Base-by-base conservation (phyloP, 2,888 invertebrate genomes). In the Scaeva pyrastri region DNA sequence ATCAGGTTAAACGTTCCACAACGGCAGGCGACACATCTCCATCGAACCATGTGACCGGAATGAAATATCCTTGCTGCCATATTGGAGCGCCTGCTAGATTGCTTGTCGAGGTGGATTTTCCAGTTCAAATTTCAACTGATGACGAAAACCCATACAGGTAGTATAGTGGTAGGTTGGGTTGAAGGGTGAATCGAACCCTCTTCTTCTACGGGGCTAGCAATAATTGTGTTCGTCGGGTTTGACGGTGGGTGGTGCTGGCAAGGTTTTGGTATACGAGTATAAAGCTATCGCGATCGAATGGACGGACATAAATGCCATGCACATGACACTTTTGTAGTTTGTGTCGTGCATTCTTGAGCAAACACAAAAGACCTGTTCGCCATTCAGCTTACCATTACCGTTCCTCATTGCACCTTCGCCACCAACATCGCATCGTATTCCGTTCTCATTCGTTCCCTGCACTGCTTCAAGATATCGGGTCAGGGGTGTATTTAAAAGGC, bases 101-200 rank as follows among this genome's bases (percentile, higher is more conserved):
- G 85, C 80, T 85, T 86, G 82, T 45, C 73, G 77, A 74, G 74
- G 70, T 45, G 76, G 41, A 86, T 86, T 81, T 86, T 86, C 86
- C 82, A 82, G 82, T 78, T 86, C 86, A 73, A 78, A 75, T 86
- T 82, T 77, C 70, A 78, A 58, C 71, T 86, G 74, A n/a, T n/a
- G n/a, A n/a, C n/a, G n/a, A 64, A 76, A 66, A 80, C 48, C 72
- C 58, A 73, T 70, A 14, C 64, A 66, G 45, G 26, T 48, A 64
- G n/a, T n/a, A n/a, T n/a, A n/a, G n/a, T n/a, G n/a, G n/a, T n/a
- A n/a, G n/a, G n/a, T n/a, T n/a, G n/a, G 45, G 11, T 31, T 19
- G 45, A 10, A 26, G 64, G 48, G 26, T 31, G 45, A 16, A 11
- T 43, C n/a, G 48, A 21, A 48, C 43, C 36, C 31, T 12, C 11